phyloP scores from a whole-genome alignment of 2,888 invertebrate species.

The Vanessa cardui region DNA sequence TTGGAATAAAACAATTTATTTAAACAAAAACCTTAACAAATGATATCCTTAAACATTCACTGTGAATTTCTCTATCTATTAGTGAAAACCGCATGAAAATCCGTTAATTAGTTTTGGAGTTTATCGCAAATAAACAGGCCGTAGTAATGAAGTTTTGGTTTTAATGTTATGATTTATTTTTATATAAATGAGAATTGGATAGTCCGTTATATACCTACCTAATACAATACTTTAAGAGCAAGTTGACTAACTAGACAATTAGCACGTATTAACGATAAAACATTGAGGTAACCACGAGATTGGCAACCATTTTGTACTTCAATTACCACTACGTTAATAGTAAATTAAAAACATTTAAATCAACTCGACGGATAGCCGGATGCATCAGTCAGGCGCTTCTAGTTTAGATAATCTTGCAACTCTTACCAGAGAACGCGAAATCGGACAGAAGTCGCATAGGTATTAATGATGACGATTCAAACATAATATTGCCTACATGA shows the following conservation, averaged over 20 bases:
- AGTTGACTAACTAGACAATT: neutral
- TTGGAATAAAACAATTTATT: too few relatives aligned
- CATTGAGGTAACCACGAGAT: too few relatives aligned
- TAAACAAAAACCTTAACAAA: too few relatives aligned
- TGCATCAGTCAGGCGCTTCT: neutral
- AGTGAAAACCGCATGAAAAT: too few relatives aligned
- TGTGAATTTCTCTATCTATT: too few relatives aligned
- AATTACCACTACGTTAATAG: slow-evolving; percentile 3
- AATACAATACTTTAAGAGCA: neutral
- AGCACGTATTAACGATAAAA: neutral
- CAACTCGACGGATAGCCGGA: neutral
- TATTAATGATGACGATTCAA: neutral
- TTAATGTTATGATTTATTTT: too few relatives aligned
- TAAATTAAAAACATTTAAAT: neutral
- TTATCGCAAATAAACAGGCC: too few relatives aligned
- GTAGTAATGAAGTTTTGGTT: too few relatives aligned
- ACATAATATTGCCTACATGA: neutral
- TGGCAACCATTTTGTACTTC: neutral
- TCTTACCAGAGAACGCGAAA: neutral
- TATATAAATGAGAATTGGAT: too few relatives aligned
- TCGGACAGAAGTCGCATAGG: neutral
- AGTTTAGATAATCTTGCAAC: neutral
- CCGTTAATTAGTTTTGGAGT: too few relatives aligned
- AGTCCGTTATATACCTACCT: too few relatives aligned
- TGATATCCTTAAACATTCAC: too few relatives aligned